Conservation (phyloP, 2,888 invertebrate species). For the Blastobasis adustella region DNA sequence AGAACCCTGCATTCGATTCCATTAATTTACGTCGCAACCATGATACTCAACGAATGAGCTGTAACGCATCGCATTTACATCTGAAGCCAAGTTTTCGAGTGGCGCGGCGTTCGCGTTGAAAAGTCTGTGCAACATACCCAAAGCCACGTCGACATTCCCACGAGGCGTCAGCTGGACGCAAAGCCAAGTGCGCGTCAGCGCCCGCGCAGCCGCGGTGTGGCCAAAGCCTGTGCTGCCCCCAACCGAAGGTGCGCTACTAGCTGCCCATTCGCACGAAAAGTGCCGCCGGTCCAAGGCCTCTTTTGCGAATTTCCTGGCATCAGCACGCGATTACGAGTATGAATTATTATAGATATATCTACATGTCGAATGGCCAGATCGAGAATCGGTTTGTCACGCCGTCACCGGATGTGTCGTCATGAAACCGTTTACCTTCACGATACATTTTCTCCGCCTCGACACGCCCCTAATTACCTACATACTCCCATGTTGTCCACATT, state of each 20-base stretch:
- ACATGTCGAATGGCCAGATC: slow-evolving; percentile 45
- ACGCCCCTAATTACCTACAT: too few species aligned
- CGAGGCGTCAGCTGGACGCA: slow-evolving; percentile 27
- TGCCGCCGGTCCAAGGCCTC: slow-evolving; percentile 47
- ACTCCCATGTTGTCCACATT: too few species aligned
- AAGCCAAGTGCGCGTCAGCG: slow-evolving; percentile 50
- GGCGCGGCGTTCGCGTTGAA: slow-evolving; percentile 24
- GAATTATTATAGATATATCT: slow-evolving; percentile 38
- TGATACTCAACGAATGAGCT: background rate
- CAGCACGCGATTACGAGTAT: slow-evolving; percentile 42
- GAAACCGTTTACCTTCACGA: slow-evolving; percentile 14
- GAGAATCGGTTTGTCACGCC: slow-evolving; percentile 46
- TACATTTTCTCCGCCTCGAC: too few species aligned
- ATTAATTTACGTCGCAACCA: too few species aligned
- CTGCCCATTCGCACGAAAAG: slow-evolving; percentile 49
- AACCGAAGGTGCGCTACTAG: slow-evolving; percentile 49
- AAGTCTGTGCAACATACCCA: slow-evolving; percentile 51
- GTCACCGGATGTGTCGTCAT: slow-evolving; percentile 19
- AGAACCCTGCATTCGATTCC: too few species aligned
- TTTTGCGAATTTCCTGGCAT: slow-evolving; percentile 63
- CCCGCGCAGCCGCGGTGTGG: slow-evolving; percentile 29
- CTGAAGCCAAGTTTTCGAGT: slow-evolving; percentile 31
- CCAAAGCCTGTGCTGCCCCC: slow-evolving; percentile 41
- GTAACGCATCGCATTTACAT: background rate
- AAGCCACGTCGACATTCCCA: slow-evolving; percentile 55